Conservation (phyloP, 2,888 invertebrate species). For the Griposia aprilina region DNA sequence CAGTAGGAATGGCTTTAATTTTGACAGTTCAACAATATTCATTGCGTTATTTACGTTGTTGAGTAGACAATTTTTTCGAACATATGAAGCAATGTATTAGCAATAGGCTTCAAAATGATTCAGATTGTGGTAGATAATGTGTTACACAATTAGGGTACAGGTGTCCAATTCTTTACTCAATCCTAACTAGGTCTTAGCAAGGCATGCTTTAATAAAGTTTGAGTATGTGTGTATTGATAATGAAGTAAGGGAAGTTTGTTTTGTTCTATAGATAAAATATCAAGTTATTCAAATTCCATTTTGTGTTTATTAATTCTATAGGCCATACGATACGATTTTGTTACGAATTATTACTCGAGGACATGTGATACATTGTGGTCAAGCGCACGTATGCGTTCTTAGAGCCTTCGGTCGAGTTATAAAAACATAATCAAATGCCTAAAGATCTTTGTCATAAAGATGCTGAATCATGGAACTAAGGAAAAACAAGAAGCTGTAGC, state of each 20-base stretch:
- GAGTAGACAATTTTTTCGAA: no score
- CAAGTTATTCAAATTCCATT: neutral
- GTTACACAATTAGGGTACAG: no score
- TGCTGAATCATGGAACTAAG: conserved; percentile 56
- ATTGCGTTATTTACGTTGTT: no score
- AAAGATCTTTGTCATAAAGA: conserved; percentile 38
- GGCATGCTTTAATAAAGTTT: neutral
- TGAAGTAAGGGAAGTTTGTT: neutral
- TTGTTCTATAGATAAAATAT: neutral
- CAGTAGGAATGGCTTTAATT: no score
- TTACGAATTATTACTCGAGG: conserved; percentile 14
- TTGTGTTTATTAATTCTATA: neutral
- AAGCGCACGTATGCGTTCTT: conserved; percentile 17
- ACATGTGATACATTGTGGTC: neutral
- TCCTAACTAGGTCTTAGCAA: neutral
- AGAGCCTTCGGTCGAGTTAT: conserved; percentile 12
- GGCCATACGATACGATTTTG: neutral
- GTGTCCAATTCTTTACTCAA: neutral
- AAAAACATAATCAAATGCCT: conserved; percentile 26
- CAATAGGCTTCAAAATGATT: no score
- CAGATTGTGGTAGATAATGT: no score
- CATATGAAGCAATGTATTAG: no score
- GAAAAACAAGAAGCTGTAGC: conserved; percentile 33
- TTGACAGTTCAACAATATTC: no score
- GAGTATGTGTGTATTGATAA: neutral